A percentile compares a stretch with the other conserved stretches of the same genome.
Conservation (phyloP, 2,797 vertebrate species). For the Brachyrhaphis roseni region DNA sequence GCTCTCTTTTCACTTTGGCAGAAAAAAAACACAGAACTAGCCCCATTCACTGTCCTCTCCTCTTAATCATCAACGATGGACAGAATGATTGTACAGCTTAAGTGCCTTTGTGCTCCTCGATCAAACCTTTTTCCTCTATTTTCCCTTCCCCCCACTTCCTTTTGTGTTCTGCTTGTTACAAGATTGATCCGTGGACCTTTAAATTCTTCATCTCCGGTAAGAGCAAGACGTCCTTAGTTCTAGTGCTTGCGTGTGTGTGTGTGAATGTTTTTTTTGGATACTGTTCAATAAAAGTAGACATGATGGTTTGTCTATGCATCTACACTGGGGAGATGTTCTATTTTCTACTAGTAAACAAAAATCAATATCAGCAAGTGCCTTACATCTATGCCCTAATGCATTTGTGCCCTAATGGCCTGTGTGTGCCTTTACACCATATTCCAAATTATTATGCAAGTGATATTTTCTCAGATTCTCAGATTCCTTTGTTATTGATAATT, state of each 20-base stretch:
- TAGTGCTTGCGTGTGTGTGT: conserved; percentile 1
- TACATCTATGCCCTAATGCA: conserved; percentile 20
- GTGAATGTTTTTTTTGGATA: conserved; percentile 13
- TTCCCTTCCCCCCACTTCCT: conserved; percentile 11
- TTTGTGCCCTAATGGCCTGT: conserved; percentile 48
- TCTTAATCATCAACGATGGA: conserved; percentile 31
- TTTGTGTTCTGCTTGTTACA: conserved; percentile 35
- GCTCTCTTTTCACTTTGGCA: conserved; percentile 7
- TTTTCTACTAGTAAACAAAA: conserved; percentile 55
- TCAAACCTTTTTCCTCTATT: conserved; percentile 14
- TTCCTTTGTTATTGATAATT: no score
- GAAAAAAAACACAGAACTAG: background rate
- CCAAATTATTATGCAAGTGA: no score
- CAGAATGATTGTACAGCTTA: conserved; percentile 26
- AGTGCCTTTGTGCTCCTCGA: conserved; percentile 28
- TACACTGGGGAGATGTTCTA: conserved; percentile 30
- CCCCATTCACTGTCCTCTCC: conserved; percentile 16
- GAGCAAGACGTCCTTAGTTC: conserved; percentile 10
- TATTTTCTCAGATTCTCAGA: no score
- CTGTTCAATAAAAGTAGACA: conserved; percentile 31
- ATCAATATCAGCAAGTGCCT: conserved; percentile 48
- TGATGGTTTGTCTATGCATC: conserved; percentile 35
- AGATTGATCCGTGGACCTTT: conserved; percentile 36
- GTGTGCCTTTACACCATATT: conserved; percentile 4
- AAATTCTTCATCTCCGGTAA: conserved; percentile 23